Evolutionary conservation across 1,140 invertebrate genomes (phyloP), one percentile per base, ranked within the genome.

Genomic region (Calosoma granatense): DNA sequence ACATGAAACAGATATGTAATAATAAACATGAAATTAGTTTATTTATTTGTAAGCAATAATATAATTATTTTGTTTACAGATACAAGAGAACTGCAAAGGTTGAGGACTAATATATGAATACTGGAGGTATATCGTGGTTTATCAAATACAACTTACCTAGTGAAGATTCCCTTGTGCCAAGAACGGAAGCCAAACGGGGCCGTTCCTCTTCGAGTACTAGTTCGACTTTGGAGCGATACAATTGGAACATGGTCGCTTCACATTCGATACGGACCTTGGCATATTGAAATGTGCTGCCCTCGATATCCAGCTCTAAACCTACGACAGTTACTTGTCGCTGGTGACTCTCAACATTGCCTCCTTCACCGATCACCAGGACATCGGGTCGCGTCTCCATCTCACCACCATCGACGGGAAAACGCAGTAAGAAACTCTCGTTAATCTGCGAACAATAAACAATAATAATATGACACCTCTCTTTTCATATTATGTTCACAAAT

Each of bases 141-240:
- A n/a, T n/a, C n/a, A n/a, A n/a, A n/a, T n/a, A n/a, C n/a, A n/a
- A n/a, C n/a, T 36, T 36, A 36, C 41, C 41, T 17, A 47, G 17
- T 4, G 41, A 47, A 4, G 41, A 47, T 47, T 83, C 81, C 36
- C 80, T 77, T 30, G 81, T 83, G 56, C 81, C 81, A 67, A 84
- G 73, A 22, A 84, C 81, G 1, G 81, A 81, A 22, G 81, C 82
- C 23, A 84, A 75, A 65, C 81, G 75, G 21, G 82, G 83, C 61
- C 78, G 74, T 69, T 84, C 81, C 66, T 84, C 82, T 59, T 80
- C 80, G 39, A 84, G 64, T n/a, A 77, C 62, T 2, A 80, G 64
- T 19, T 75, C 76, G 12, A 73, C 73, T 59, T 74, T 70, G 53
- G 73, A 72, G 20, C 72, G 72, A 72, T 82, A 83, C 53, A 81